Evolutionary conservation across 2,888 invertebrate genomes (phyloP).

Genomic region (Tenthredo amoena): DNA sequence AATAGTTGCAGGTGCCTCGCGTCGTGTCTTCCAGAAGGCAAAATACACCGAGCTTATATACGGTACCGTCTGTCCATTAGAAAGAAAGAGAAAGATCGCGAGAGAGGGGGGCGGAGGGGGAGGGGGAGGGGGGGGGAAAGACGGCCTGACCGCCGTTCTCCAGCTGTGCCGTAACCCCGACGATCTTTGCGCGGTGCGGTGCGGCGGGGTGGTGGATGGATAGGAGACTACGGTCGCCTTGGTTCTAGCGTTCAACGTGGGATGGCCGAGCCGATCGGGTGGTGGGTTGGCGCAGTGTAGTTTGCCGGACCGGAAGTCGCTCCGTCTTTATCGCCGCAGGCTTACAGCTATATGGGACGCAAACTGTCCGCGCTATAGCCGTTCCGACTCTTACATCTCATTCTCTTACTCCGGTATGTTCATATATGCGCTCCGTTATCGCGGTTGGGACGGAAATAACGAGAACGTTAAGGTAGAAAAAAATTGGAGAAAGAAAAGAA

Average conservation of each 20-base stretch:
- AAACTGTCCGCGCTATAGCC: neutral
- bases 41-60: neutral
- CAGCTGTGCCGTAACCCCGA: constrained; percentile 43
- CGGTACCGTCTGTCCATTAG: neutral
- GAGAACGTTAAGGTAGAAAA: neutral
- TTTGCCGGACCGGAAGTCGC: constrained; percentile 42
- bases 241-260: constrained; percentile 8
- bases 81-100: neutral
- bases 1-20: neutral
- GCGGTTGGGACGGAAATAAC: neutral
- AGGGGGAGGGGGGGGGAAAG: constrained; percentile 55
- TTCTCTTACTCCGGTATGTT: neutral
- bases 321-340: constrained; percentile 33
- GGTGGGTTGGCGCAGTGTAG: constrained; percentile 1
- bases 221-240: neutral
- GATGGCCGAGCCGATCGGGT: constrained; percentile 11
- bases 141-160: constrained; percentile 59
- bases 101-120: constrained; percentile 23
- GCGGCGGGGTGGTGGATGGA: constrained; percentile 9
- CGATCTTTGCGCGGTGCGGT: constrained; percentile 17
- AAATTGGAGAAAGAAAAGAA: neutral
- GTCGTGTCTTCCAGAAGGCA: neutral
- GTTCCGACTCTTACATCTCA: neutral
- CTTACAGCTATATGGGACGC: neutral
- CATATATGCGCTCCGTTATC: neutral